These are phyloP conservation scores for Parauchenoglanis punctatus DNA, from an alignment of 2,797 vertebrate genomes.

Conservation along the genomic window DNA sequence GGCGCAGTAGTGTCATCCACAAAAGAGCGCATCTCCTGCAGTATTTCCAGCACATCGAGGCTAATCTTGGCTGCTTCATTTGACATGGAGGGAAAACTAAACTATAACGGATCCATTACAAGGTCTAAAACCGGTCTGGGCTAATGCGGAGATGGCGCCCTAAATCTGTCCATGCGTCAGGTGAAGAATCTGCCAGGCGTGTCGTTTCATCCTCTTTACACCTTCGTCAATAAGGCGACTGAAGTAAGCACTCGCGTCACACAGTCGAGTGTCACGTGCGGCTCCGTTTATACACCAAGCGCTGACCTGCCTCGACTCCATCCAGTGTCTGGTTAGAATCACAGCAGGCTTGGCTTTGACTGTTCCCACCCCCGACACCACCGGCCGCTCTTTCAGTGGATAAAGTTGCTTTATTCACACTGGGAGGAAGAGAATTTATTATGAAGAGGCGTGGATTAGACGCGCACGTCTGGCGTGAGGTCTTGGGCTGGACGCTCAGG, in stretches of 20 bases:
- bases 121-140: neutral
- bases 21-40: neutral
- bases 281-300: neutral
- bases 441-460: neutral
- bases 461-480: neutral
- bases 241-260: neutral
- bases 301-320: neutral
- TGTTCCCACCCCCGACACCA: neutral
- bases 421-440: neutral
- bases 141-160: neutral
- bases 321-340: conserved; percentile 9
- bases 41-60: neutral
- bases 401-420: too few species aligned
- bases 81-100: neutral
- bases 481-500: neutral
- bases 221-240: neutral
- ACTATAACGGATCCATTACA: neutral
- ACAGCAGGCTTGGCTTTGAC: neutral
- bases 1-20: neutral
- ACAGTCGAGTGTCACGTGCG: neutral
- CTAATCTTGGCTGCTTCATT: neutral
- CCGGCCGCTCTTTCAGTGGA: neutral
- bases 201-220: neutral
- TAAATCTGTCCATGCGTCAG: neutral
- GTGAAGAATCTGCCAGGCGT: neutral